Evolutionary conservation across 1,140 invertebrate species (phyloP).

Genomic region (Neodiprion virginianus): DNA sequence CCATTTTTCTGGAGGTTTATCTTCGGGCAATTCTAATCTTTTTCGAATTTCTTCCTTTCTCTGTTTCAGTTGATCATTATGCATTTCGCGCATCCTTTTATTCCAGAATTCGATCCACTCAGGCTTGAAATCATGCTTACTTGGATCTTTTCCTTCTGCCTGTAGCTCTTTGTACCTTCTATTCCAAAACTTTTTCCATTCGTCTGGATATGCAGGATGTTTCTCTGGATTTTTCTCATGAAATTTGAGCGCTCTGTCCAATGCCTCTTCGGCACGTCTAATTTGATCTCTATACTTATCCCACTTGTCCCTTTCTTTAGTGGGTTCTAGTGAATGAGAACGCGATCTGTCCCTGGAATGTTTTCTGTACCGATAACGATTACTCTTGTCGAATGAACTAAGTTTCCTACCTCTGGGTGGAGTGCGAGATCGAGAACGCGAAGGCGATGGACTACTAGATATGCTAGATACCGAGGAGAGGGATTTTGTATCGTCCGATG

Average conservation of each 20-base stretch:
- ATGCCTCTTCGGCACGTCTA: constrained; percentile 62
- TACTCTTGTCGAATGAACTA: constrained; percentile 31
- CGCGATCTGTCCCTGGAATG: constrained; percentile 47
- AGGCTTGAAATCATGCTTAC: constrained; percentile 82
- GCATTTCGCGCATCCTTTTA: constrained; percentile 77
- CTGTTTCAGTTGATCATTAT: constrained; percentile 69
- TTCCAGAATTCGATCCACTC: constrained; percentile 89
- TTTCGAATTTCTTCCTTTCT: constrained; percentile 66
- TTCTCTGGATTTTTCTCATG: constrained; percentile 86
- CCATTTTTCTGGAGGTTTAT: constrained; percentile 49
- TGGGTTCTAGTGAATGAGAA: constrained; percentile 41
- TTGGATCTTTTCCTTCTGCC: constrained; percentile 76
- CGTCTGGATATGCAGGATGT: constrained; percentile 82
- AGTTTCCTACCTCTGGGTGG: constrained; percentile 25
- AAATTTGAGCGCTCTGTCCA: constrained; percentile 65
- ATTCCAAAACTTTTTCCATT: constrained; percentile 89
- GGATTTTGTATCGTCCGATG: constrained; percentile 54
- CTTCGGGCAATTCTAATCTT: constrained; percentile 59
- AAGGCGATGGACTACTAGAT: constrained; percentile 56
- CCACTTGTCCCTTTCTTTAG: constrained; percentile 64
- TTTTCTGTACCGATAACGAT: constrained; percentile 32
- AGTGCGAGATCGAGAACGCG: constrained; percentile 48
- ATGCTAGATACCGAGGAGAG: constrained; percentile 59
- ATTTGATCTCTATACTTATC: constrained; percentile 63
- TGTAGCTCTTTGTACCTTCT: constrained; percentile 81